phyloP scores from a whole-genome alignment of 2,113 vertebrate species.

The Geococcyx californianus region DNA sequence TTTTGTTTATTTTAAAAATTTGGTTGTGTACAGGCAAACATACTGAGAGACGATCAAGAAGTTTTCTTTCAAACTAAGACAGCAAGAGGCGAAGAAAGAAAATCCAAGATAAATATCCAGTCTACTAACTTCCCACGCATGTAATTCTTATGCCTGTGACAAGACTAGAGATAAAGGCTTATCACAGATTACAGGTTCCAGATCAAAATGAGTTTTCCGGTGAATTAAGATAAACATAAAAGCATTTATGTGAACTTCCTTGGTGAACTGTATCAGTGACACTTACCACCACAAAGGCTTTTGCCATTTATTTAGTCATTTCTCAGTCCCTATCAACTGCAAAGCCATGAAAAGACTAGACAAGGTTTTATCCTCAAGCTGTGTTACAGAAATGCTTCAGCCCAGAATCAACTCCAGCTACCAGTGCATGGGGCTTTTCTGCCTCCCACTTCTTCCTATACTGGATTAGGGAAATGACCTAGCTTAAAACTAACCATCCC shows the following conservation, averaged over 20 bases:
- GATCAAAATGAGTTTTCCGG: not conserved
- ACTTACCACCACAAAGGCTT: not conserved
- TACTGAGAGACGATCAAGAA: not conserved
- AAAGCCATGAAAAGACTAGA: not conserved
- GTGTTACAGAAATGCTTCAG: not conserved
- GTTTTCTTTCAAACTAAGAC: not conserved
- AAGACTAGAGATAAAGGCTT: not conserved
- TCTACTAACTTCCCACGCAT: not conserved
- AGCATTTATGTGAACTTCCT: not conserved
- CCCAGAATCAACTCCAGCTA: not conserved
- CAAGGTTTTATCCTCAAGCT: not conserved
- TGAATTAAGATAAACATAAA: not conserved
- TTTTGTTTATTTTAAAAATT: not conserved
- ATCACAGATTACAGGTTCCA: not conserved
- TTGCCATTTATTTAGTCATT: not conserved
- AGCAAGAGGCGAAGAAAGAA: not conserved
- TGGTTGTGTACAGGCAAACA: not conserved
- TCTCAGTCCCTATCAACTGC: not conserved
- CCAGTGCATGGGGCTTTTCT: not conserved
- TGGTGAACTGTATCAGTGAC: not conserved
- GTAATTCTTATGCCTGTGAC: not conserved
- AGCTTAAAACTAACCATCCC: not conserved
- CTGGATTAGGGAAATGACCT: not conserved
- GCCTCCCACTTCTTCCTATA: not conserved
- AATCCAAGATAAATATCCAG: not conserved